Conservation (phyloP, 2,113 vertebrate species). For the Tapirus terrestris region DNA sequence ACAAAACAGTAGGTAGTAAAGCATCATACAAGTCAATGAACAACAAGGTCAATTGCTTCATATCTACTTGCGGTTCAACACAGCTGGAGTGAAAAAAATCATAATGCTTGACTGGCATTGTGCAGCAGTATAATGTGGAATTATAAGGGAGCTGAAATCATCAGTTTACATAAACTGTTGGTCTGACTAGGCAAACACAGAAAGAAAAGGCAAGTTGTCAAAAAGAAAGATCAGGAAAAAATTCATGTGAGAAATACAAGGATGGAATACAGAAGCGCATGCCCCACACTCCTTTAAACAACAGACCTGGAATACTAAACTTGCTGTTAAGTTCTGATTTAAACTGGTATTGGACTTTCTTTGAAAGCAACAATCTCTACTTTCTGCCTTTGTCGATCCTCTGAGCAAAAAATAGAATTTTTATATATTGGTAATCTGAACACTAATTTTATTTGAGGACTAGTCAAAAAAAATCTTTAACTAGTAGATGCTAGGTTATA, state of each 20-base stretch:
- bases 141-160: constrained; percentile 82
- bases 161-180: constrained; percentile 71
- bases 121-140: constrained; percentile 75
- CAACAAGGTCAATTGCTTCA: constrained; percentile 86
- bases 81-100: constrained; percentile 84
- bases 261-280: neutral
- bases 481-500: neutral
- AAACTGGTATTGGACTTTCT: neutral
- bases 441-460: constrained; percentile 50
- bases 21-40: constrained; percentile 78
- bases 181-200: constrained; percentile 63
- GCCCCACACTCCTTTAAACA: neutral
- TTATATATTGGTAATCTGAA: constrained; percentile 6
- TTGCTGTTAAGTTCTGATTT: neutral
- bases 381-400: neutral
- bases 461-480: neutral
- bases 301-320: neutral
- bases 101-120: constrained; percentile 79
- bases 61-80: constrained; percentile 80
- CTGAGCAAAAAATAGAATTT: constrained; percentile 32
- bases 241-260: neutral
- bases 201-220: constrained; percentile 69
- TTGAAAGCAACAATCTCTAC: neutral
- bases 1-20: constrained; percentile 84
- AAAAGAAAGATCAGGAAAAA: constrained; percentile 11